Base-by-base conservation (phyloP, 2,888 invertebrate genomes). In the Apoda limacodes region DNA sequence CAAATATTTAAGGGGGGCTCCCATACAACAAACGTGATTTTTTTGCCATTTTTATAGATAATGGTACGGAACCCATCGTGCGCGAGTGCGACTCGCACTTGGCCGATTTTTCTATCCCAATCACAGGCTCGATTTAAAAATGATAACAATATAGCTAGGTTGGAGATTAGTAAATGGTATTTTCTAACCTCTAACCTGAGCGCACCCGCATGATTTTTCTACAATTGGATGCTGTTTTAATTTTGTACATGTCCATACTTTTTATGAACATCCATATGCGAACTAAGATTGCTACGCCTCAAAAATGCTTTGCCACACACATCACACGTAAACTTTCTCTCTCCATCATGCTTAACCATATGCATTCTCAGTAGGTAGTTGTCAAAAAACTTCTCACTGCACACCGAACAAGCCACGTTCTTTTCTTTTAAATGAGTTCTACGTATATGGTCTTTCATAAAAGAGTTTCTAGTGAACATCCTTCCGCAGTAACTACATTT, bases 291-390 rank as follows among this genome's bases (percentile, higher is more conserved):
- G 26, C 83, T 86, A 11, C 81, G 67, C 9, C 85, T 81, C 9
- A 84, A 59, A 35, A 86, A 83, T 21, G 82, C 75, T 37, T 83
- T 83, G 0, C 82, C 82, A 35, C 87, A 87, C 2, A 84, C 63
- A 4, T 82, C 78, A 30, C 86, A 86, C 27, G 68, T 67, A 29
- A 83, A 84, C 28, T 71, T 72, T 10, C 82, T 72, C 5, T 83
- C 83, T 0, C 82, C 82, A 9, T 78, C 68, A 35, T 85, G 85
- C 12, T 75, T 78, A 1, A 76, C 81, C 66, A 80, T 81, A 40
- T 84, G 85, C 55, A 75, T 51, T 23, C 44, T 64, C 28, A 78
- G 36, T 9, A 67, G 46, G 28, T 75, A 62, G 35, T 71, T 75
- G 29, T 78, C 75, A 21, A 78, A 78, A 34, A 78, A 78, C 32